phyloP scores from a whole-genome alignment of 2,113 vertebrate genomes.

The Cyprinodon brontotheroides region DNA sequence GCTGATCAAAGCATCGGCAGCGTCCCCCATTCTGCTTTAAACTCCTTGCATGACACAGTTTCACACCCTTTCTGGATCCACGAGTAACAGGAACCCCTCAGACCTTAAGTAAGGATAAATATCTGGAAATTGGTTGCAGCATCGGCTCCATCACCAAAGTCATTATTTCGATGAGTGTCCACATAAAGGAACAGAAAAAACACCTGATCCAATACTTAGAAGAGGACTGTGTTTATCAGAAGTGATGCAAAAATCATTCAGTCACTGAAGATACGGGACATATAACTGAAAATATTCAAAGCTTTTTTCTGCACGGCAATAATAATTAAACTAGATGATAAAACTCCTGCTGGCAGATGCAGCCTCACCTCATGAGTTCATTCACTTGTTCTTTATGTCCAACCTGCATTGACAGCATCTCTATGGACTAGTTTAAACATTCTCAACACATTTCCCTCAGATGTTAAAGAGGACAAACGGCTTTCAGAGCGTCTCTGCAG shows the following conservation, averaged over 20 bases:
- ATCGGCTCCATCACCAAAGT: too few species aligned
- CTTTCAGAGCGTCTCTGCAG: not conserved
- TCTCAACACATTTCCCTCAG: slow-evolving; percentile 2
- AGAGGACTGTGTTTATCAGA: not conserved
- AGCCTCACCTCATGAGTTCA: not conserved
- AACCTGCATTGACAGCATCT: not conserved
- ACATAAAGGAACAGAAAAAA: too few species aligned
- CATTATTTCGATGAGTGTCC: too few species aligned
- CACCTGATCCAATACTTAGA: too few species aligned
- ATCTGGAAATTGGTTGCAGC: too few species aligned
- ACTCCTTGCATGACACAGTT: too few species aligned
- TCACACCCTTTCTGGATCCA: too few species aligned
- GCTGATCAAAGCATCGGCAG: too few species aligned
- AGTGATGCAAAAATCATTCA: not conserved
- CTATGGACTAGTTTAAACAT: not conserved
- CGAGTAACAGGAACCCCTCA: too few species aligned
- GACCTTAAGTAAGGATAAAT: too few species aligned
- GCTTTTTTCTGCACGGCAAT: not conserved
- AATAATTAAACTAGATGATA: too few species aligned
- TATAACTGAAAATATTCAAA: not conserved
- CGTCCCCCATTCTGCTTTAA: too few species aligned
- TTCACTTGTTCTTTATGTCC: not conserved
- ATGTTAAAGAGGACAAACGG: not conserved
- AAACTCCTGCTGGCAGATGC: not conserved
- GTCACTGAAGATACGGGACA: not conserved